Conservation (phyloP, 1,140 invertebrate species). For the Bombus confusus region DNA sequence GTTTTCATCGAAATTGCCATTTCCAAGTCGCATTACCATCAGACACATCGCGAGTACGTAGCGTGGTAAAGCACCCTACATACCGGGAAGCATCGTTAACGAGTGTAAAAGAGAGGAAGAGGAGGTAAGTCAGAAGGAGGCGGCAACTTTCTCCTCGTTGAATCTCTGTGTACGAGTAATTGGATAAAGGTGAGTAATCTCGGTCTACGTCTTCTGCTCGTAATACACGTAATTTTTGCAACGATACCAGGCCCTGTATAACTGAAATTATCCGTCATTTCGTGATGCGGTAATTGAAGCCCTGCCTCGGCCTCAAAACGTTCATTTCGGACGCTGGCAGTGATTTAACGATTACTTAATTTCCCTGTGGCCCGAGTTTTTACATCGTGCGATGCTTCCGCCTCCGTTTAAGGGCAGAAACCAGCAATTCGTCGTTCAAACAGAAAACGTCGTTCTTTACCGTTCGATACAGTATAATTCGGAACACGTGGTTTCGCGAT, state of each 20-base stretch:
- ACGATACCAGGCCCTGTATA: slow-evolving; percentile 1
- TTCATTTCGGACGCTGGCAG: background rate
- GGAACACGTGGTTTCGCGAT: background rate
- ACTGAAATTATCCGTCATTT: slow-evolving; percentile 36
- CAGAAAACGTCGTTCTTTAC: background rate
- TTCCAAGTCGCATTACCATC: background rate
- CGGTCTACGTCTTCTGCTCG: background rate
- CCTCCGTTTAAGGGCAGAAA: background rate
- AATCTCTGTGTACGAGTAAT: background rate
- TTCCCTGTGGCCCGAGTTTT: slow-evolving; percentile 6
- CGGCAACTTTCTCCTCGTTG: background rate
- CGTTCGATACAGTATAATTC: background rate
- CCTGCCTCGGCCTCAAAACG: background rate
- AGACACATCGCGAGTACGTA: background rate
- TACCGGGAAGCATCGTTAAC: background rate
- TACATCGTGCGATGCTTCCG: background rate
- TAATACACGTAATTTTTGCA: slow-evolving; percentile 24
- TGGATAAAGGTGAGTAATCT: slow-evolving; percentile 27
- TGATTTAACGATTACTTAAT: slow-evolving; percentile 35
- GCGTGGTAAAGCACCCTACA: background rate
- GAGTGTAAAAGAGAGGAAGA: background rate
- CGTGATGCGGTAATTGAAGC: slow-evolving; percentile 27
- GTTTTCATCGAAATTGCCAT: background rate
- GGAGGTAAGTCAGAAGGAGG: background rate
- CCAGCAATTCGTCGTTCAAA: slow-evolving; percentile 10